Evolutionary conservation across 1,140 invertebrate genomes (phyloP).

Genomic region (Metopolophium dirhodum): DNA sequence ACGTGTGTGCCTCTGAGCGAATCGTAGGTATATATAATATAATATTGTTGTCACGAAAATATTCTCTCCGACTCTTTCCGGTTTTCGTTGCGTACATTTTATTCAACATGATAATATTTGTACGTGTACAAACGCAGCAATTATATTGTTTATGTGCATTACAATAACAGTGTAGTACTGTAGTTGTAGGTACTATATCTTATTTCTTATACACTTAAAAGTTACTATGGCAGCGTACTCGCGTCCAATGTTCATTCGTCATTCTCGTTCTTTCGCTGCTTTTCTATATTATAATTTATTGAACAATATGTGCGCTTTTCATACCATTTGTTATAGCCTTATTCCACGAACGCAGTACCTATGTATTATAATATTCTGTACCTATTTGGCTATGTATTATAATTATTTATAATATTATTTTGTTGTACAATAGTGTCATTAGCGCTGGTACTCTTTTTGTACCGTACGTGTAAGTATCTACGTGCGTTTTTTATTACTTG

Average conservation of each 20-base stretch:
- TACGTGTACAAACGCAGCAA: background rate
- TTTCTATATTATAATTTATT: conserved; percentile 33
- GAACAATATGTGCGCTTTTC: background rate
- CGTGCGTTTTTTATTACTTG: background rate
- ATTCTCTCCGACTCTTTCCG: conserved; percentile 13
- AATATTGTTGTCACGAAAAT: conserved; percentile 1
- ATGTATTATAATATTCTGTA: background rate
- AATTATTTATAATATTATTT: background rate
- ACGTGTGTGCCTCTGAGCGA: background rate
- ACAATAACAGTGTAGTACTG: background rate
- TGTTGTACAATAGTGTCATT: background rate
- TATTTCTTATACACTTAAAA: conserved; percentile 10
- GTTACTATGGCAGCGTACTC: background rate
- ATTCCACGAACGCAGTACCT: background rate
- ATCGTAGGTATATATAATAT: background rate
- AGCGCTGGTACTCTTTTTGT: background rate
- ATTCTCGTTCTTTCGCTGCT: background rate
- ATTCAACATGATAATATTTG: conserved; percentile 8
- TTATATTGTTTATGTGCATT: conserved; percentile 1
- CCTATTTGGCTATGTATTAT: background rate
- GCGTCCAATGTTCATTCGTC: background rate
- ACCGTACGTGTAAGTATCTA: background rate
- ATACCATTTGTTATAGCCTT: background rate
- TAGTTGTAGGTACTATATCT: background rate
- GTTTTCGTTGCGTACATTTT: background rate